Percentiles rank a stretch among this genome's conserved stretches.
Conservation (phyloP, 2,113 vertebrate genomes). For the Notarius quadriscutis region DNA sequence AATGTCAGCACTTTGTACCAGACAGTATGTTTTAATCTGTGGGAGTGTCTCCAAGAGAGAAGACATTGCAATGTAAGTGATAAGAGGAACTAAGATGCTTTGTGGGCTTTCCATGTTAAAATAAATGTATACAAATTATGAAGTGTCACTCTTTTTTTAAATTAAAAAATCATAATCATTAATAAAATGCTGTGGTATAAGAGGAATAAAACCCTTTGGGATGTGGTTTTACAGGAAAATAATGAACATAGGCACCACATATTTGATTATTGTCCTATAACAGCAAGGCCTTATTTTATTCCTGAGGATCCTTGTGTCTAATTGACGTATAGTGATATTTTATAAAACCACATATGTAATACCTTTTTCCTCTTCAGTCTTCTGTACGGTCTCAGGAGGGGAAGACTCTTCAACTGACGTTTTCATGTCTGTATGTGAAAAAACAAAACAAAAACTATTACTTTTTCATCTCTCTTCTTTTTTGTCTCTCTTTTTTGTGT, state of each 20-base stretch:
- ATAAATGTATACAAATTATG: background rate
- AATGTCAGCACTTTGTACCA: background rate
- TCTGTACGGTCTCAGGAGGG: constrained; percentile 30
- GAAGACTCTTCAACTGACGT: constrained; percentile 49
- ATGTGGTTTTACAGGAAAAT: background rate
- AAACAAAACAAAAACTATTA: no score
- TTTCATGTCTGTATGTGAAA: constrained; percentile 57
- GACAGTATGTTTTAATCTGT: background rate
- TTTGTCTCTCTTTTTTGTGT: no score
- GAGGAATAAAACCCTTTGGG: background rate
- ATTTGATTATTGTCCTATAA: no score
- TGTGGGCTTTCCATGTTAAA: background rate
- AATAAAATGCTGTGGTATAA: background rate
- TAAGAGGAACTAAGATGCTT: background rate
- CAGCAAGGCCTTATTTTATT: background rate
- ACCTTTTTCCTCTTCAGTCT: constrained; percentile 59
- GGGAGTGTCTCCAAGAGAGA: background rate
- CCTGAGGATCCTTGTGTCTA: no score
- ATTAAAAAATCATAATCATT: background rate
- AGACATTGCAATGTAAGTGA: no score
- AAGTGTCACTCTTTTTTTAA: background rate
- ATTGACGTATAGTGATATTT: background rate
- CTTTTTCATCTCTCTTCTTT: no score
- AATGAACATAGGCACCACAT: no score
- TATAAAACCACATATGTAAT: background rate